A percentile compares a stretch with the other conserved stretches of the same genome.
Conservation (phyloP, 1,140 invertebrate genomes). For the Drosophila subpulchrella region DNA sequence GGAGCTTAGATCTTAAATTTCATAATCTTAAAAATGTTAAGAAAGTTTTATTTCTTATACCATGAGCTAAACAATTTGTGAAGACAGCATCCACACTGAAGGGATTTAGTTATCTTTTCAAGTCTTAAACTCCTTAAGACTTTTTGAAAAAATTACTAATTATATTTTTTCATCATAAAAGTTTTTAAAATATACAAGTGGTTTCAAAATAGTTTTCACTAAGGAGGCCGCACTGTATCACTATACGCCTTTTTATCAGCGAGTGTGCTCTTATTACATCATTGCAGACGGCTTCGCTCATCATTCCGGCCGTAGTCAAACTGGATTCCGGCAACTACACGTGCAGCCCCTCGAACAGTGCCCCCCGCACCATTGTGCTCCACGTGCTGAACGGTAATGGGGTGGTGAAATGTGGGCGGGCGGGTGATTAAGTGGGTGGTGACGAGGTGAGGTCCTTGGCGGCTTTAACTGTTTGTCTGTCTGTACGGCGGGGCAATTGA, state of each 20-base stretch:
- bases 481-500: slow-evolving; percentile 70
- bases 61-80: too few species aligned
- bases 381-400: slow-evolving; percentile 84
- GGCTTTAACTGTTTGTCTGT: slow-evolving; percentile 64
- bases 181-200: not conserved
- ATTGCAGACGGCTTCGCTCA: slow-evolving; percentile 81
- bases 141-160: not conserved
- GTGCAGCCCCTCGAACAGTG: slow-evolving; percentile 84
- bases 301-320: slow-evolving; percentile 83
- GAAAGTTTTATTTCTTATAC: too few species aligned
- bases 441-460: slow-evolving; percentile 10
- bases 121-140: too few species aligned
- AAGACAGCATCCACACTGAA: too few species aligned
- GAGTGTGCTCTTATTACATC: slow-evolving; percentile 33
- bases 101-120: too few species aligned
- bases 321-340: slow-evolving; percentile 84
- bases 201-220: too few species aligned
- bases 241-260: not conserved
- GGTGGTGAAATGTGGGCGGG: not conserved
- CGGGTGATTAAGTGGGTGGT: not conserved
- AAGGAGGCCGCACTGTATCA: slow-evolving; percentile 6
- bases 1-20: too few species aligned
- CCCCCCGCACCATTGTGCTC: slow-evolving; percentile 78
- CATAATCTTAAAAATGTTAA: too few species aligned
- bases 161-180: not conserved